Base-by-base conservation (phyloP, 2,888 invertebrate genomes). In the Vanessa cardui region DNA sequence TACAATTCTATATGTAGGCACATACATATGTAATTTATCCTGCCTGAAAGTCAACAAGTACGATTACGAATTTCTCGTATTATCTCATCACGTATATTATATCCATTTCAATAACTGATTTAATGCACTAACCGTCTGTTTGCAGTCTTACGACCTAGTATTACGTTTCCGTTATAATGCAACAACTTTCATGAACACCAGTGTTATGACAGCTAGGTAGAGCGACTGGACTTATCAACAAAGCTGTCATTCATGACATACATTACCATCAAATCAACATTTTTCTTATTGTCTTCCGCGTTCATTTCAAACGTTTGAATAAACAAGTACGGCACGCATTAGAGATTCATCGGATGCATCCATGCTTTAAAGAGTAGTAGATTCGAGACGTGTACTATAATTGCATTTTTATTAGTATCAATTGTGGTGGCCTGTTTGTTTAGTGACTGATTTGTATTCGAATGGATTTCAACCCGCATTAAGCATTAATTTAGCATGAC, bases 391-490 rank as follows among this genome's bases (percentile, higher is more conserved):
- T 60, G 54, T 84, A 89, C 88, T 85, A 83, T 83, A 81, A 84
- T 82, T 83, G 88, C 85, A 89, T 88, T 88, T 87, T 89, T 89
- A 89, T 88, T 85, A 85, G 81, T 75, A 77, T 80, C 81, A 83
- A 84, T 85, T 84, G 86, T 82, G 79, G 67, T 33, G 31, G 56
- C 56, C 56, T 18, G 12, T 56, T 60, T 49, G 47, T 26, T 60
- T 47, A 6, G 46, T 45, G 20, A 39, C 26, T 15, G 52, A 49
- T 56, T 50, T 20, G 8, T 49, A 62, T 58, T 61, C 20, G 4
- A 62, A 16, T 52, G 21, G 18, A 26, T 56, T 33, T 54, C 18
- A 18, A 39, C 33, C 7, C n/a, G 12, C 18, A 39, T 33, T 39
- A 56, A 18, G n/a, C 4, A 56, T 39, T 18, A 18, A 12, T 56